Percentiles rank a stretch among this genome's conserved stretches.
These are phyloP conservation scores for Manis pentadactyla DNA, from an alignment of 2,797 vertebrate species.

Conservation along the genomic window DNA sequence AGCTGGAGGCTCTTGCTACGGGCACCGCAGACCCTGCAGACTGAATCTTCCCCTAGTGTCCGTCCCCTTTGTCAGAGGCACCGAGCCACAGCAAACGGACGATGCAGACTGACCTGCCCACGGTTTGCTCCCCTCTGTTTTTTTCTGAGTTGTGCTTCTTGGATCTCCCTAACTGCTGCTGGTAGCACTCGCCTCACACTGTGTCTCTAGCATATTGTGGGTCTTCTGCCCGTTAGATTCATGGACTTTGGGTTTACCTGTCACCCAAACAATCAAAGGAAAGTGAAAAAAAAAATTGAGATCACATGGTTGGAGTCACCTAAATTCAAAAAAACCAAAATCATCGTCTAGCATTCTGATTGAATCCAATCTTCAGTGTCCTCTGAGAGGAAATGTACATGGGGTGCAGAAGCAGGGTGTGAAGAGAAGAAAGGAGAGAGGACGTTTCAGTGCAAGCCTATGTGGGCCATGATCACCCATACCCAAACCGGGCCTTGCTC, in stretches of 20 bases:
- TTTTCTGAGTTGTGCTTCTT: background rate
- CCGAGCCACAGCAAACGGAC: background rate
- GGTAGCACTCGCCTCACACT: background rate
- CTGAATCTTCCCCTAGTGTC: background rate
- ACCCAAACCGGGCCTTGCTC: background rate
- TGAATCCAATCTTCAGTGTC: background rate
- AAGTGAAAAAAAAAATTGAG: background rate
- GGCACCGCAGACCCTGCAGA: background rate
- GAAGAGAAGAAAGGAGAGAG: background rate
- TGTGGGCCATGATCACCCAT: background rate
- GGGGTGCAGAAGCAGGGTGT: background rate
- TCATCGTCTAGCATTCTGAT: background rate
- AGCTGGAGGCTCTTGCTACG: rapidly evolving
- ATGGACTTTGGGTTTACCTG: background rate
- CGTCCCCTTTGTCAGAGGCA: background rate
- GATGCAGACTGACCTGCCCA: background rate
- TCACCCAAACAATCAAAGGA: background rate
- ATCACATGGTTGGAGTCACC: background rate
- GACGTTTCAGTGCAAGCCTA: background rate
- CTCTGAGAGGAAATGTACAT: background rate
- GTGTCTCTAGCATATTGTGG: rapidly evolving
- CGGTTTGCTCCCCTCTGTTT: background rate
- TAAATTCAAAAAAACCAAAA: background rate
- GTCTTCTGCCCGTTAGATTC: background rate
- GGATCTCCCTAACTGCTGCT: background rate